Percentiles rank a stretch among this genome's conserved stretches.
Evolutionary conservation across 2,888 invertebrate species (phyloP).

Genomic region (Aricia artaxerxes): DNA sequence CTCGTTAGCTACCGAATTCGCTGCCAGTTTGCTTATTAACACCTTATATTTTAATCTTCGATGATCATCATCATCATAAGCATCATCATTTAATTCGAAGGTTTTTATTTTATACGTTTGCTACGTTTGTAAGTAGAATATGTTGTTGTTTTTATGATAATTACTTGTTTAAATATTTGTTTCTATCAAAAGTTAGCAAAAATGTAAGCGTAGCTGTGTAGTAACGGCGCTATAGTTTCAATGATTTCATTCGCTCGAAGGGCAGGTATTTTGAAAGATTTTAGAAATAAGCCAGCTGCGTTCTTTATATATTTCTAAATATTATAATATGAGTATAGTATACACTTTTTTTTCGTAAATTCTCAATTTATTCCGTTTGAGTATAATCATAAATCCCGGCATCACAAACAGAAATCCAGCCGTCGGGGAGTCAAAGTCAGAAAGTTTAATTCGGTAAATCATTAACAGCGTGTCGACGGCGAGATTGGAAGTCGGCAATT

Average conservation of each 20-base stretch:
- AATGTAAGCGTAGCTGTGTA: too few species aligned
- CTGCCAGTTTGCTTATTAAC: constrained; percentile 33
- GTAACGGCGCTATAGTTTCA: too few species aligned
- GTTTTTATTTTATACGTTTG: background rate
- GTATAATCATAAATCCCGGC: background rate
- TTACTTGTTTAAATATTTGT: too few species aligned
- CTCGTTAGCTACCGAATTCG: constrained; percentile 42
- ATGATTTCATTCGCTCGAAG: too few species aligned
- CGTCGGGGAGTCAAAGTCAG: background rate
- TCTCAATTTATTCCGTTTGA: background rate
- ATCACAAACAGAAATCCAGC: background rate
- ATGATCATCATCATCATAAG: background rate
- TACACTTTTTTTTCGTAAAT: background rate
- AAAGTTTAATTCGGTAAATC: constrained; percentile 35
- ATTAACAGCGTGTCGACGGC: constrained; percentile 34
- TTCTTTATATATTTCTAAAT: too few species aligned
- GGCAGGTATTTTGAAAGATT: too few species aligned
- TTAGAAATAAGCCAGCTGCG: too few species aligned
- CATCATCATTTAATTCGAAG: background rate
- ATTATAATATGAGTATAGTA: too few species aligned
- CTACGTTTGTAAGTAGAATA: background rate
- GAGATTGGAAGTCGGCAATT: constrained; percentile 38
- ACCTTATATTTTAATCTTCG: constrained; percentile 16
- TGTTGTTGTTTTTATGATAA: too few species aligned
- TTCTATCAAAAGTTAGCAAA: too few species aligned